Evolutionary conservation across 2,797 vertebrate species (phyloP).

Genomic region (Sciurus carolinensis): DNA sequence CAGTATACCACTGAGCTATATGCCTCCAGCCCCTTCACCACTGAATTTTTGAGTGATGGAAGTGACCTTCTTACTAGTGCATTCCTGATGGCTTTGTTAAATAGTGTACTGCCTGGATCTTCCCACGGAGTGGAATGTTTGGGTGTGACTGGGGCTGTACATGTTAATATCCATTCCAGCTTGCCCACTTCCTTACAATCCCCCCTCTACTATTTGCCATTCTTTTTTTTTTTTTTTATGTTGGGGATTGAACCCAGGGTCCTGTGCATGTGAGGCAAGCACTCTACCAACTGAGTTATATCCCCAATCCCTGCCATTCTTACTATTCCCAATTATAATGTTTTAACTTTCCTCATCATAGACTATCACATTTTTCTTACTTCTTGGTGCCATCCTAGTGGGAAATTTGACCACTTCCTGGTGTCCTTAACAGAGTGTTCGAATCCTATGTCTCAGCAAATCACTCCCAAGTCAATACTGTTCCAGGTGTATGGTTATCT

Average conservation of each 20-base stretch:
- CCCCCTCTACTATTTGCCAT: background rate
- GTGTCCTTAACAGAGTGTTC: background rate
- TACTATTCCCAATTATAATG: background rate
- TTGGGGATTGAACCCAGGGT: no score
- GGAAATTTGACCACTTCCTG: slow-evolving; percentile 35
- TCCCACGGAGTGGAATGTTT: background rate
- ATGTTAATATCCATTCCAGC: background rate
- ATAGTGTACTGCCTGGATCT: background rate
- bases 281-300: no score
- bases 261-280: no score
- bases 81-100: background rate
- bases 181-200: background rate
- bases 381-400: slow-evolving; percentile 3
- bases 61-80: background rate
- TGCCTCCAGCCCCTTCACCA: background rate
- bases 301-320: no score
- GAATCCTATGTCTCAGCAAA: slow-evolving; percentile 13
- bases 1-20: background rate
- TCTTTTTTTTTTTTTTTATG: no score
- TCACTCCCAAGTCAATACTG: background rate
- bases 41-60: background rate
- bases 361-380: background rate
- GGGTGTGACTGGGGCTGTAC: background rate
- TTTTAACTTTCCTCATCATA: slow-evolving; percentile 21
- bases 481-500: background rate